Conservation (phyloP, 1,140 invertebrate genomes). For the Amyelois transitella region DNA sequence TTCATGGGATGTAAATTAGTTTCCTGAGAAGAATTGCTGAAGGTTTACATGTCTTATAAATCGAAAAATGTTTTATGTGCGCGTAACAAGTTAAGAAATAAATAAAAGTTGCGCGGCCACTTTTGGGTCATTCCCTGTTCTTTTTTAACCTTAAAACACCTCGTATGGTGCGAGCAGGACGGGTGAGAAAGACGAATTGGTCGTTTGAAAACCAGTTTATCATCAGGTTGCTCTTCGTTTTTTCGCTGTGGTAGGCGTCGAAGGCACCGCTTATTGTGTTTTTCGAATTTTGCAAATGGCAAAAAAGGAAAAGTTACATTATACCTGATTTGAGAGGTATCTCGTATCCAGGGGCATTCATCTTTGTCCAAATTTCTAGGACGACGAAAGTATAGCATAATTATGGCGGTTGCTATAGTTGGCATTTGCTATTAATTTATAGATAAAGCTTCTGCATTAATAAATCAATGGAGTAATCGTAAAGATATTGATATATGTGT, state of each 20-base stretch:
- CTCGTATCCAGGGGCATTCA: not conserved
- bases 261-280: slow-evolving; percentile 32
- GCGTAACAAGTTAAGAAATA: slow-evolving; percentile 65
- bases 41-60: slow-evolving; percentile 27
- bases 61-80: slow-evolving; percentile 53
- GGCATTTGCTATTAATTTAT: too few relatives aligned
- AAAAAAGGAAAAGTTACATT: not conserved
- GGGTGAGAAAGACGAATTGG: slow-evolving; percentile 30
- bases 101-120: slow-evolving; percentile 48
- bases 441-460: too few relatives aligned
- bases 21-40: slow-evolving; percentile 37
- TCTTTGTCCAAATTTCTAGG: not conserved
- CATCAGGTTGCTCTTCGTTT: slow-evolving; percentile 39
- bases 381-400: not conserved
- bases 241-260: slow-evolving; percentile 46
- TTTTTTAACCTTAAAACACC: not conserved
- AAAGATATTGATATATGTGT: too few relatives aligned
- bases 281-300: slow-evolving; percentile 21
- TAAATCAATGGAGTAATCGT: too few relatives aligned
- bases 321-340: not conserved
- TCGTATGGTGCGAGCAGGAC: slow-evolving; percentile 14
- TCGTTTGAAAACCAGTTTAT: slow-evolving; percentile 53
- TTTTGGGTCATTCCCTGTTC: slow-evolving; percentile 23
- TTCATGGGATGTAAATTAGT: slow-evolving; percentile 44
- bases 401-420: too few relatives aligned